phyloP scores from a whole-genome alignment of 2,888 invertebrate genomes.

The Oasisia sp. region DNA sequence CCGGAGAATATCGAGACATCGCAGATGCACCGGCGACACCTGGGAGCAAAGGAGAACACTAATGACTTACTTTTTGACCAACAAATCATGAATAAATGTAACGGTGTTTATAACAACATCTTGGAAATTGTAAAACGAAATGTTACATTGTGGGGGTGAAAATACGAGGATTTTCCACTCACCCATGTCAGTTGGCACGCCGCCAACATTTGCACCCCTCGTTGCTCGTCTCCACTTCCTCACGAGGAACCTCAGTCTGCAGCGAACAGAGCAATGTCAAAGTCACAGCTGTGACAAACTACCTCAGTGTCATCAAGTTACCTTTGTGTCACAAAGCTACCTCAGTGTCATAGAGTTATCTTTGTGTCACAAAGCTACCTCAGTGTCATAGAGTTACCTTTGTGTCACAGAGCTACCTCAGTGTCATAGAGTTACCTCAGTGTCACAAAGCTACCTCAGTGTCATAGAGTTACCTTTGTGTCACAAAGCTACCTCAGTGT shows the following conservation, averaged over 20 bases:
- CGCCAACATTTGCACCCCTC: neutral
- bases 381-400: slow-evolving; percentile 6
- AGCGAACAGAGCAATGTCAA: neutral
- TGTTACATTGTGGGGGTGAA: too few species aligned
- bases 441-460: too few species aligned
- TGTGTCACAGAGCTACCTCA: neutral
- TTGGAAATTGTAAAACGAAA: too few species aligned
- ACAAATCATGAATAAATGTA: too few species aligned
- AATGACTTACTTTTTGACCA: neutral
- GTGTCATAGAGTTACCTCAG: too few species aligned
- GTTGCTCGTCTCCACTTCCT: slow-evolving; percentile 39
- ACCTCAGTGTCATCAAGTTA: neutral
- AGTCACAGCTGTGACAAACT: neutral
- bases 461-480: too few species aligned
- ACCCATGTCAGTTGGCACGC: neutral
- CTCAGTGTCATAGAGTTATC: too few species aligned
- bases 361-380: too few species aligned
- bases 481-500: too few species aligned
- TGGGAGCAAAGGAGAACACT: neutral
- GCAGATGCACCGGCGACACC: neutral
- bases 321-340: too few species aligned
- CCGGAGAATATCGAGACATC: neutral
- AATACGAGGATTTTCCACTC: neutral
- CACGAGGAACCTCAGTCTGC: slow-evolving; percentile 41
- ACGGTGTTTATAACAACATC: too few species aligned